Percentiles rank a stretch among this genome's conserved stretches.
phyloP scores from a whole-genome alignment of 2,888 invertebrate genomes.

The Coenonympha glycerion region DNA sequence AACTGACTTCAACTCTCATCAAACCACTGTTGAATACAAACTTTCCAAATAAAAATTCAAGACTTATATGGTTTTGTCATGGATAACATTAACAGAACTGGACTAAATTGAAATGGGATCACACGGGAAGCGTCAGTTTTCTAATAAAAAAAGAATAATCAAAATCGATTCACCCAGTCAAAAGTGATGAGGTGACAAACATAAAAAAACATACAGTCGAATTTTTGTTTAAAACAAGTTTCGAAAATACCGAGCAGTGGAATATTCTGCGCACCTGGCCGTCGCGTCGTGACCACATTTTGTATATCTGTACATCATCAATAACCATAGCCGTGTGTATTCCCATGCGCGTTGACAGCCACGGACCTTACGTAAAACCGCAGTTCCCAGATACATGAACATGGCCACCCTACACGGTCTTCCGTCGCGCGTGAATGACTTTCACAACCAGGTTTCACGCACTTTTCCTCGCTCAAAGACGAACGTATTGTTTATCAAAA shows the following conservation, averaged over 20 bases:
- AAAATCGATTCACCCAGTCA: too few relatives aligned
- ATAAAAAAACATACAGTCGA: too few relatives aligned
- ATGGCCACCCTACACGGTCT: conserved; percentile 46
- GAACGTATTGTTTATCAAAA: conserved; percentile 28
- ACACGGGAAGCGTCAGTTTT: too few relatives aligned
- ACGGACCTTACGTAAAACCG: conserved; percentile 24
- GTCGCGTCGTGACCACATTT: background rate
- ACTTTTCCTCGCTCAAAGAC: conserved; percentile 43
- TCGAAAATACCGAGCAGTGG: background rate
- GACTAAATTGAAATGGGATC: too few relatives aligned
- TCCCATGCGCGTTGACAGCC: conserved; percentile 20
- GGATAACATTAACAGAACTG: too few relatives aligned
- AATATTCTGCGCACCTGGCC: background rate
- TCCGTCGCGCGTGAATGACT: conserved; percentile 47
- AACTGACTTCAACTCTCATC: too few relatives aligned
- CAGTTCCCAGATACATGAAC: conserved; percentile 32
- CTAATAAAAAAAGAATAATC: too few relatives aligned
- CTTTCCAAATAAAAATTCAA: too few relatives aligned
- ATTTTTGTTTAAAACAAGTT: background rate
- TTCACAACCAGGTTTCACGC: conserved; percentile 55
- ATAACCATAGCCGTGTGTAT: conserved; percentile 7
- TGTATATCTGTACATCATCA: background rate
- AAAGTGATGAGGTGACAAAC: too few relatives aligned
- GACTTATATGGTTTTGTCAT: too few relatives aligned
- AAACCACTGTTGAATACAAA: too few relatives aligned